phyloP scores from a whole-genome alignment of 1,140 invertebrate species.

The Varroa destructor region DNA sequence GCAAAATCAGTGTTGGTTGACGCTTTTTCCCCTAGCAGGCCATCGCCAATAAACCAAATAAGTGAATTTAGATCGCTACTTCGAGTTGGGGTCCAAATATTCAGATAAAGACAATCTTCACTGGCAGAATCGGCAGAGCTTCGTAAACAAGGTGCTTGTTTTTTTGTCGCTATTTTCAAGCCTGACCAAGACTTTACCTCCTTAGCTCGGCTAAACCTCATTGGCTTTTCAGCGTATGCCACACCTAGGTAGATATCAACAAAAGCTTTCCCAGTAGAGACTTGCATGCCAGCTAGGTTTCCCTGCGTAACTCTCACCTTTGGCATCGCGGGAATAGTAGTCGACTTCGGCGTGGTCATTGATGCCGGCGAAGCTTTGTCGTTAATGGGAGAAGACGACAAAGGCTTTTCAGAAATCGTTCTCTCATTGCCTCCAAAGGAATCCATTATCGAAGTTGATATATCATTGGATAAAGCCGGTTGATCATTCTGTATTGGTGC shows the following conservation, averaged over 20 bases:
- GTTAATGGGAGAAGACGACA: constrained; percentile 9
- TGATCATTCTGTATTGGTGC: too few relatives aligned
- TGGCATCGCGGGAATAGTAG: not conserved
- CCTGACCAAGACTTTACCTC: constrained; percentile 71
- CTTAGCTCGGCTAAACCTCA: constrained; percentile 72
- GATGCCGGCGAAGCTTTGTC: not conserved
- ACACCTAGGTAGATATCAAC: constrained; percentile 77
- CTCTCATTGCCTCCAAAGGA: not conserved
- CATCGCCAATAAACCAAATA: constrained; percentile 63
- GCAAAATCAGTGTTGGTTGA: not conserved
- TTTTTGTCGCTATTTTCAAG: constrained; percentile 43
- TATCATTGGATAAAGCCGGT: too few relatives aligned
- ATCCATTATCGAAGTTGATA: too few relatives aligned
- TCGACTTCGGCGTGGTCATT: not conserved
- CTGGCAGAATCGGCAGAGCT: constrained; percentile 46
- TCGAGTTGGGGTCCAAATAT: constrained; percentile 65
- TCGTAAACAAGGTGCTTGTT: constrained; percentile 31
- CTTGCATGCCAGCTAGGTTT: not conserved
- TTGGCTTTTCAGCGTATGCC: constrained; percentile 81
- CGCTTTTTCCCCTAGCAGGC: constrained; percentile 45
- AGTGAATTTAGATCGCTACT: constrained; percentile 51
- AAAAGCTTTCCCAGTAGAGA: not conserved
- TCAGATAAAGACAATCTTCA: constrained; percentile 84
- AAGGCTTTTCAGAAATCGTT: constrained; percentile 8
- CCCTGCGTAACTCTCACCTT: not conserved